Evolutionary conservation across 2,113 vertebrate species (phyloP).

Genomic region (Equus przewalskii): DNA sequence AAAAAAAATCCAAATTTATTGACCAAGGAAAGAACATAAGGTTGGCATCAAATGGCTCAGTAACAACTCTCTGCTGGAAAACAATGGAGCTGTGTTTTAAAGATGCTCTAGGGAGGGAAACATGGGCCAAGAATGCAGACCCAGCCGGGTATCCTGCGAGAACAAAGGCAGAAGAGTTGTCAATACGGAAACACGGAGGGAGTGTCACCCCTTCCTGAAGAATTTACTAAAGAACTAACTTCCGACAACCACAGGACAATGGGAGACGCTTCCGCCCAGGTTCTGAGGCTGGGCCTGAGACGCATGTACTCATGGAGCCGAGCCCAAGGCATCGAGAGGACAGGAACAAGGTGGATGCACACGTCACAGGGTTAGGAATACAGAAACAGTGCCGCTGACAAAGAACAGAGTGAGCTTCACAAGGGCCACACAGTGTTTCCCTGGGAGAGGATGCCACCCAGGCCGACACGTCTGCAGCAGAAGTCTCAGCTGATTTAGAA

Average conservation of each 20-base stretch:
- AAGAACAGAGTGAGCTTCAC: not conserved
- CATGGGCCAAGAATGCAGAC: not conserved
- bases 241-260: not conserved
- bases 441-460: too few relatives aligned
- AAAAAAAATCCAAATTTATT: not conserved
- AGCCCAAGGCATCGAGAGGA: not conserved
- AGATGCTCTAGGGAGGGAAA: not conserved
- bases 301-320: too few relatives aligned
- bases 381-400: not conserved
- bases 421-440: not conserved
- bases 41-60: not conserved
- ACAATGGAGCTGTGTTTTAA: not conserved
- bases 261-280: not conserved
- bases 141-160: not conserved
- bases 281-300: not conserved
- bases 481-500: too few relatives aligned
- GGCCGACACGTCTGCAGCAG: not conserved
- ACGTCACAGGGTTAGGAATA: not conserved
- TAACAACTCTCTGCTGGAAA: not conserved
- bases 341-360: not conserved
- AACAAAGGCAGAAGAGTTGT: not conserved
- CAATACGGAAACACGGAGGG: not conserved
- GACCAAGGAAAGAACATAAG: slow-evolving; percentile 33
- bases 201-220: not conserved
- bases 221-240: not conserved